phyloP scores from a whole-genome alignment of 2,797 vertebrate genomes.

The Phataginus tetradactyla region DNA sequence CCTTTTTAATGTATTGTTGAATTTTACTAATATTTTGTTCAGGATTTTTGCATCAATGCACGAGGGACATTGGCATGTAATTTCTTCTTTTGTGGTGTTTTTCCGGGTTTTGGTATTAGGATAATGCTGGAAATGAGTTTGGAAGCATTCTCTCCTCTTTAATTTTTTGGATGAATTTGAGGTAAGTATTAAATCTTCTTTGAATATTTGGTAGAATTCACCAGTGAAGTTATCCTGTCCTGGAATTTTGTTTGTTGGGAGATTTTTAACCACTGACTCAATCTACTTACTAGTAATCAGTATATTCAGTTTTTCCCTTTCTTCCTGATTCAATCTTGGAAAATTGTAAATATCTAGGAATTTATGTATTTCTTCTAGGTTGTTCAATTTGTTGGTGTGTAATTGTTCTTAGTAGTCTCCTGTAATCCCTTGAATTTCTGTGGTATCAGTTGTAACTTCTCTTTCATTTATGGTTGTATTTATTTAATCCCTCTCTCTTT shows the following conservation, averaged over 20 bases:
- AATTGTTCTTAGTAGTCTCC: background rate
- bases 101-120: background rate
- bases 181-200: background rate
- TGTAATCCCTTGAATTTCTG: background rate
- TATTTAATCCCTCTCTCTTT: no score
- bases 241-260: background rate
- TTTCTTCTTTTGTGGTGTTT: background rate
- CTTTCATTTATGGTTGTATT: background rate
- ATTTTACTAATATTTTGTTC: background rate
- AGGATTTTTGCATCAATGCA: background rate
- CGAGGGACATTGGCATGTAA: background rate
- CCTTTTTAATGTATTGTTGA: background rate
- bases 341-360: background rate
- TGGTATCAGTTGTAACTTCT: background rate
- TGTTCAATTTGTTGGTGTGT: background rate
- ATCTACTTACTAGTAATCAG: background rate
- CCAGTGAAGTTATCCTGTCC: background rate
- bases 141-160: background rate
- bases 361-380: background rate
- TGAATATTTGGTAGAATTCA: background rate
- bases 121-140: background rate
- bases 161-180: background rate
- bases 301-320: background rate
- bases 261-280: background rate
- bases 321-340: background rate